phyloP scores from a whole-genome alignment of 2,113 vertebrate genomes.

The Macaca mulatta region DNA sequence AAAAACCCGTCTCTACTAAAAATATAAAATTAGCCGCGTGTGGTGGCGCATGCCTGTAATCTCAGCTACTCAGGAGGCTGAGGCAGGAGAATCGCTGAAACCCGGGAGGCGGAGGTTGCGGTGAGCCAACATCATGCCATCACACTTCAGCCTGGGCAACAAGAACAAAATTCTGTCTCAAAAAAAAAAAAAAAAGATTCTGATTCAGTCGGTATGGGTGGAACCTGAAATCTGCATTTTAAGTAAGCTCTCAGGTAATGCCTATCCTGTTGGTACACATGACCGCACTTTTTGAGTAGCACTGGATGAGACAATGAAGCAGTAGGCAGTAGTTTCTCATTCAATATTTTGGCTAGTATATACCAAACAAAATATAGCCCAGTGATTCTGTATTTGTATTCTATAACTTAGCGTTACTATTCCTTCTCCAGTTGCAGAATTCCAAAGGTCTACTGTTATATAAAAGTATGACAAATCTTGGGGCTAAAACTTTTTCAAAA shows the following conservation, averaged over 20 bases:
- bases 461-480: conserved; percentile 35
- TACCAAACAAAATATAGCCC: neutral
- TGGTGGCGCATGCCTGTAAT: no score
- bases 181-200: conserved; percentile 9
- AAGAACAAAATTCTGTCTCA: no score
- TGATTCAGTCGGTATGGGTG: neutral
- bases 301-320: neutral
- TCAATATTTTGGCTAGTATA: neutral
- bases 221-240: neutral
- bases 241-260: neutral
- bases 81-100: no score
- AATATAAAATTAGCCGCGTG: no score
- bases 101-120: no score
- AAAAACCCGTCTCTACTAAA: no score
- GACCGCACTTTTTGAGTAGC: neutral
- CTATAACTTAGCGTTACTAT: neutral
- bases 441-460: conserved; percentile 12
- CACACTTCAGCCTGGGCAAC: no score
- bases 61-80: no score
- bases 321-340: neutral
- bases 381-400: neutral
- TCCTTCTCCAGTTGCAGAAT: conserved; percentile 30
- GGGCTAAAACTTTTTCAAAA: conserved; percentile 38
- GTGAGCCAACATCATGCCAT: no score
- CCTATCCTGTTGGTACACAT: neutral